A percentile compares a stretch with the other conserved stretches of the same genome.
These are phyloP conservation scores for Rhamphomyia laevipes DNA, from an alignment of 2,888 invertebrate genomes.

Conservation along the genomic window DNA sequence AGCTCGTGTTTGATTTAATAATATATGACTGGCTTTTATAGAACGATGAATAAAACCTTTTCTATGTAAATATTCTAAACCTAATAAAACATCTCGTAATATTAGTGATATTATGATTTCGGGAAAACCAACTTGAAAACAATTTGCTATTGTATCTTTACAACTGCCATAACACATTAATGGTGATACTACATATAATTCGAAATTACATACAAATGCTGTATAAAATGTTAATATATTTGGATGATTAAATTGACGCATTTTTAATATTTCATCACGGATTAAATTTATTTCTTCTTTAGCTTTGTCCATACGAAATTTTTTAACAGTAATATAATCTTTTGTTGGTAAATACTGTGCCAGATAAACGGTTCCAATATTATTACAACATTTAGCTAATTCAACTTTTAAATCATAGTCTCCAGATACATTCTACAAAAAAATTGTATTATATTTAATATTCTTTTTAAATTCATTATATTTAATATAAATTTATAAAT, in stretches of 20 bases:
- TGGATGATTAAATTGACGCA: constrained; percentile 64
- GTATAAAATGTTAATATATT: constrained; percentile 65
- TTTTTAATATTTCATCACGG: constrained; percentile 67
- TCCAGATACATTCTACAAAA: constrained; percentile 11
- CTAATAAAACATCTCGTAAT: constrained; percentile 63
- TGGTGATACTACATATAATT: constrained; percentile 69
- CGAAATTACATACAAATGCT: constrained; percentile 64
- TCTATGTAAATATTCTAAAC: constrained; percentile 73
- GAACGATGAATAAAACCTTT: constrained; percentile 78
- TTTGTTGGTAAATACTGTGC: constrained; percentile 54
- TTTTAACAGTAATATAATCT: constrained; percentile 59
- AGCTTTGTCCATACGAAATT: constrained; percentile 61
- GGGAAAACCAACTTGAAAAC: constrained; percentile 55
- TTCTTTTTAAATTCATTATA: too few species aligned
- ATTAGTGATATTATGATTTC: constrained; percentile 72
- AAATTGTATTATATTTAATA: too few species aligned
- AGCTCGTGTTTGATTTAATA: constrained; percentile 58
- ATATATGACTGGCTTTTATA: constrained; percentile 71
- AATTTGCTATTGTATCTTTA: constrained; percentile 60
- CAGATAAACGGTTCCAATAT: constrained; percentile 56
- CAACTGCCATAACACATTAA: constrained; percentile 79
- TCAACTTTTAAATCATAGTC: constrained; percentile 57
- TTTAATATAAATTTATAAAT: too few species aligned
- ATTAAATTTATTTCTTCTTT: constrained; percentile 45
- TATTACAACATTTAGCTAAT: constrained; percentile 57